Percentiles rank a stretch among this genome's conserved stretches.
These are phyloP conservation scores for Diarsia brunnea DNA, from an alignment of 2,888 invertebrate genomes.

Conservation along the genomic window DNA sequence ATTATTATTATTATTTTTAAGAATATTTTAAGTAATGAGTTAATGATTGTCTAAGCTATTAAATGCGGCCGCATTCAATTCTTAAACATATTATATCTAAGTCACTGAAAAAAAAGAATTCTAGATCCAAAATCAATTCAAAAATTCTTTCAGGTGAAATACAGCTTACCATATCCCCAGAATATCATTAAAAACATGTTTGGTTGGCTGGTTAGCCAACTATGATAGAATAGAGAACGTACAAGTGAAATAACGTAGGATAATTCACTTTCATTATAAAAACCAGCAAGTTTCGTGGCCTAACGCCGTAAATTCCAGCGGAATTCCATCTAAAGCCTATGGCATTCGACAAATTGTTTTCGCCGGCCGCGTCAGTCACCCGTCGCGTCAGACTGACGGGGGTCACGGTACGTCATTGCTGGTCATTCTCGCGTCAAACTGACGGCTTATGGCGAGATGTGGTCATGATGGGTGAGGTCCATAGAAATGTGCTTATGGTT, in stretches of 20 bases:
- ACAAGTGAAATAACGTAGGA: no score
- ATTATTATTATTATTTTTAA: no score
- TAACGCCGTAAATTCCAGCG: conserved; percentile 38
- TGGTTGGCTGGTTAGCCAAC: no score
- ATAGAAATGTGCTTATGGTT: background rate
- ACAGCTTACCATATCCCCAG: background rate
- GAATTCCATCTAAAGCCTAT: conserved; percentile 42
- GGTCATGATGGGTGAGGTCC: conserved; percentile 2
- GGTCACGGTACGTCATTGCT: conserved; percentile 47
- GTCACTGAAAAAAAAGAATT: background rate
- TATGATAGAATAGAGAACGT: no score
- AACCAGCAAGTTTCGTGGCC: conserved; percentile 14
- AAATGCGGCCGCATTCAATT: background rate
- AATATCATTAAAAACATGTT: background rate
- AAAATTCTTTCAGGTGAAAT: background rate
- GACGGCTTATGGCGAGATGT: conserved; percentile 12
- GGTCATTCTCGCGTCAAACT: conserved; percentile 34
- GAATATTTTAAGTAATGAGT: background rate
- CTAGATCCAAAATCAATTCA: no score
- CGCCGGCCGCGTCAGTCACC: conserved; percentile 31
- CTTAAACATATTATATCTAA: background rate
- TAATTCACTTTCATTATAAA: background rate
- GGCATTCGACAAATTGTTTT: conserved; percentile 64
- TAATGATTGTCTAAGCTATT: background rate
- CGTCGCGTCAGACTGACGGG: conserved; percentile 47